Evolutionary conservation across 2,113 vertebrate genomes (phyloP), one percentile per base, ranked within the genome.

Genomic region (Leiothrix lutea): DNA sequence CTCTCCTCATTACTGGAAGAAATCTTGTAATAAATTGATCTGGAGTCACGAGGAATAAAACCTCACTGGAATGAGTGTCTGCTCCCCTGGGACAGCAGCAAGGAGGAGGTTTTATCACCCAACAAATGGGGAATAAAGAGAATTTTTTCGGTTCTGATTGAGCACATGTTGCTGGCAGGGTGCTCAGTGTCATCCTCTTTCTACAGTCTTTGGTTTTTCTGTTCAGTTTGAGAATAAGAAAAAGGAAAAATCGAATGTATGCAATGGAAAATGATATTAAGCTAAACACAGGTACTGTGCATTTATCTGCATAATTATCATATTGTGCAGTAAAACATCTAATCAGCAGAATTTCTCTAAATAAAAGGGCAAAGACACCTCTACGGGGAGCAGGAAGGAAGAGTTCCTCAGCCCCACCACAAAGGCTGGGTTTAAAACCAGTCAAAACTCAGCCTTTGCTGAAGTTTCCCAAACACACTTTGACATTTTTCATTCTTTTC

Each of bases 1-100:
- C 61, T 58, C 47, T 54, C 38, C 90, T 93, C 81, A 40, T 91
- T 93, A 92, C 75, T 91, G 31, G n/a, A 50, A 61, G 64, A 58
- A 92, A 67, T 56, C 28, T 64, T 72, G 42, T 25, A 71, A 72
- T 72, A 62, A 48, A 87, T 85, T 45, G 88, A 77, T 90, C 79
- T 65, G 82, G 50, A 88, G 71, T 31, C 66, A 53, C 54, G 11
- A 65, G 45, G 79, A 90, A 67, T 80, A 80, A 90, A 84, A 64
- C 48, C 61, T 65, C 4, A 5, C 80, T 69, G 11, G 38, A 62
- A 29, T 0, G 12, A 67, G 35, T 8, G n/a, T 4, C 80, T 79
- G 65, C 36, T 88, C 81, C 66, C 40, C 70, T 31, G 57, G 40
- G 40, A 70, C 48, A 69, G 81, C 70, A 75, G 85, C 70, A 65